Conservation (phyloP, 2,113 vertebrate species). For the Ramphastos sulfuratus region DNA sequence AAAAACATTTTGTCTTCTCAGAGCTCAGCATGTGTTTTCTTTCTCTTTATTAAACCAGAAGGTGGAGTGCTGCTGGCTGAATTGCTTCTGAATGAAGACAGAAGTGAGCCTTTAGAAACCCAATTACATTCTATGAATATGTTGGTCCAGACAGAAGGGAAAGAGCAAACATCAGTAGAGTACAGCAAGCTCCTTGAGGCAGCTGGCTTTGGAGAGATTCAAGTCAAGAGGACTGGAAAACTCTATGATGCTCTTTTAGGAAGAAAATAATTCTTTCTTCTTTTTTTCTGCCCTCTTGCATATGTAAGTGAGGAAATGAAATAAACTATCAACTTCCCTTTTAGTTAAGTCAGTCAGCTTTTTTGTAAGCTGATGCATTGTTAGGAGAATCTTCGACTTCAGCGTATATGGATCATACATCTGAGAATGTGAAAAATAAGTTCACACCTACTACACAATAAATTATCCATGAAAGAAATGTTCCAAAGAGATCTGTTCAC, state of each 20-base stretch:
- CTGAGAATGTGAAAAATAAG: background rate
- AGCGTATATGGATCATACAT: background rate
- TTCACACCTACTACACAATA: background rate
- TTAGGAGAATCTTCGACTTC: background rate
- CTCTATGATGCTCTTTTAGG: slow-evolving; percentile 80
- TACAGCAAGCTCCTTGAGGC: slow-evolving; percentile 75
- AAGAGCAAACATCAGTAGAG: slow-evolving; percentile 78
- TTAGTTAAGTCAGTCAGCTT: background rate
- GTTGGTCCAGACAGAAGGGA: slow-evolving; percentile 89
- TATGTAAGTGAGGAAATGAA: background rate
- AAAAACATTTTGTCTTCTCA: background rate
- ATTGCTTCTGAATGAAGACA: slow-evolving; percentile 78
- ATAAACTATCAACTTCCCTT: background rate
- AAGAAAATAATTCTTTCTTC: slow-evolving; percentile 61
- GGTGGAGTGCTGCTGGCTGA: slow-evolving; percentile 84
- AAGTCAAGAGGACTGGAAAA: slow-evolving; percentile 74
- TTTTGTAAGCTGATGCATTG: background rate
- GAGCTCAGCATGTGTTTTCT: background rate
- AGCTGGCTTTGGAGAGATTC: slow-evolving; percentile 79
- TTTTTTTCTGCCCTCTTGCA: background rate
- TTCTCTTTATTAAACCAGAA: slow-evolving; percentile 61
- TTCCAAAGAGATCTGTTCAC: background rate
- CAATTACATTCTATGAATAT: slow-evolving; percentile 88
- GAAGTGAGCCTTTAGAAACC: slow-evolving; percentile 76
- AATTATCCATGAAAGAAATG: background rate